Evolutionary conservation across 1,140 invertebrate genomes (phyloP).

Genomic region (Uloborus diversus): DNA sequence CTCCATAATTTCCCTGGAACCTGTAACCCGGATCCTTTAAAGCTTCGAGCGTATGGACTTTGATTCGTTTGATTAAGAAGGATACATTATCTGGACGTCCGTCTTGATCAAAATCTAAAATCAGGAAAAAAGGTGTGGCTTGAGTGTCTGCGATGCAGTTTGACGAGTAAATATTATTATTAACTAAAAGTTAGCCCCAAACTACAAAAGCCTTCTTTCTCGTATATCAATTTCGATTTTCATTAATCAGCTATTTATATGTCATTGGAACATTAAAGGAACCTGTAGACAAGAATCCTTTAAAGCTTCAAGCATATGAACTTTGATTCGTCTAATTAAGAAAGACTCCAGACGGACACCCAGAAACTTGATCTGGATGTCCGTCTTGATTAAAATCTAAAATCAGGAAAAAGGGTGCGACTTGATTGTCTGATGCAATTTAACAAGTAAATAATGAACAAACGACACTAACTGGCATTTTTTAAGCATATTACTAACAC

Average conservation of each 20-base stretch:
- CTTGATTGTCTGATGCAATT: not conserved
- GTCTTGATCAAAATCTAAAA: slow-evolving; percentile 92
- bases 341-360: too few relatives aligned
- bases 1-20: slow-evolving; percentile 91
- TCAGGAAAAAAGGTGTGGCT: slow-evolving; percentile 57
- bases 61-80: slow-evolving; percentile 96
- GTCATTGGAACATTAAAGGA: too few relatives aligned
- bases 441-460: too few relatives aligned
- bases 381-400: slow-evolving; percentile 94
- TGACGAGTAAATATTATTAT: too few relatives aligned
- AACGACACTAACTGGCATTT: too few relatives aligned
- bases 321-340: too few relatives aligned
- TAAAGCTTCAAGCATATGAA: slow-evolving; percentile 78
- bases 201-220: too few relatives aligned
- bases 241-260: too few relatives aligned
- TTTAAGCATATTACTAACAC: too few relatives aligned
- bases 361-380: slow-evolving; percentile 89
- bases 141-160: not conserved
- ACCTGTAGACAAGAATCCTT: slow-evolving; percentile 86
- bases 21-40: slow-evolving; percentile 84
- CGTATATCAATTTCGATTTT: too few relatives aligned
- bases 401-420: slow-evolving; percentile 64
- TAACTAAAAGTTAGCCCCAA: too few relatives aligned
- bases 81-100: slow-evolving; percentile 90
- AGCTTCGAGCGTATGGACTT: slow-evolving; percentile 82